Evolutionary conservation across 2,797 vertebrate genomes (phyloP).

Genomic region (Bovichtus variegatus): DNA sequence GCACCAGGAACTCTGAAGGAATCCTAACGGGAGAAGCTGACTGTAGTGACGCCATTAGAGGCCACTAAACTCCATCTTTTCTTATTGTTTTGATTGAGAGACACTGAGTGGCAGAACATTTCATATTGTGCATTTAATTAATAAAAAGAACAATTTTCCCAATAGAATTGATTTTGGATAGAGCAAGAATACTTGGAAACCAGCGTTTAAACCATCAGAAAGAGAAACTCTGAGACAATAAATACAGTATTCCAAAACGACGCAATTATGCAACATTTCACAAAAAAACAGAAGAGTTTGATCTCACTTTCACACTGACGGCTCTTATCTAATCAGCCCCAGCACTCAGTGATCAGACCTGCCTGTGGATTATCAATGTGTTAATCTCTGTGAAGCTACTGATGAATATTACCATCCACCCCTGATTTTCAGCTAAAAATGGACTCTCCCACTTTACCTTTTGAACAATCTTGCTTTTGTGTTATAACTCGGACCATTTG

Average conservation of each 20-base stretch:
- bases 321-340: constrained; percentile 62
- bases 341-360: constrained; percentile 63
- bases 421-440: constrained; percentile 19
- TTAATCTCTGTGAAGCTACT: constrained; percentile 64
- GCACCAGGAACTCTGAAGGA: too few species aligned
- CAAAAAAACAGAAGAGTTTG: background rate
- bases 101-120: too few species aligned
- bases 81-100: too few species aligned
- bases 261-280: background rate
- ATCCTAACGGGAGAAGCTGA: too few species aligned
- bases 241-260: background rate
- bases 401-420: constrained; percentile 40
- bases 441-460: constrained; percentile 23
- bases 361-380: constrained; percentile 61
- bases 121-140: too few species aligned
- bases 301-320: constrained; percentile 49
- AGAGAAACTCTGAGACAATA: background rate
- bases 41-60: too few species aligned
- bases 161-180: background rate
- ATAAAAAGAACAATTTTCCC: background rate
- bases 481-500: constrained; percentile 8
- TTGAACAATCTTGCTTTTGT: constrained; percentile 20
- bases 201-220: background rate
- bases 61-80: too few species aligned
- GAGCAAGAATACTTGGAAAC: too few species aligned